phyloP scores from a whole-genome alignment of 2,113 vertebrate species.

The Butorides virescens region DNA sequence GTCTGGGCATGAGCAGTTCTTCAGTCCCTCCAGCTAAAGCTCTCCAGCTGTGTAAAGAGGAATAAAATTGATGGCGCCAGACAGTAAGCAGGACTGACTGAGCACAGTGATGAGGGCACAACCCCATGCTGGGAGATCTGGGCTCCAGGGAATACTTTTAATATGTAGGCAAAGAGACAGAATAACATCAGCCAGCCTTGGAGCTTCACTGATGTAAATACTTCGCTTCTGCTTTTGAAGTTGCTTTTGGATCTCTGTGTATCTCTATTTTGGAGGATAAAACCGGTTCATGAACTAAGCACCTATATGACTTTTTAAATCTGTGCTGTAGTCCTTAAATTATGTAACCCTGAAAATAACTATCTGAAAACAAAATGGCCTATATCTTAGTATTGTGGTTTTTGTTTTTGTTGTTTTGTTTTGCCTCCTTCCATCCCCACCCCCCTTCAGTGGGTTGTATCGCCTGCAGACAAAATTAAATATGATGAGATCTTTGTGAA shows the following conservation, averaged over 20 bases:
- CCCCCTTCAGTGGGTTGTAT: constrained; percentile 88
- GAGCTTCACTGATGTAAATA: neutral
- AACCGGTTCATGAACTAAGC: neutral
- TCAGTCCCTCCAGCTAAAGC: neutral
- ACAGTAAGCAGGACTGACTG: neutral
- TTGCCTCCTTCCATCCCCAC: neutral
- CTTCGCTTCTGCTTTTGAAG: neutral
- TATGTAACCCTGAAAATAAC: neutral
- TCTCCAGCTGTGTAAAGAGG: neutral
- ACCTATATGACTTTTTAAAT: neutral
- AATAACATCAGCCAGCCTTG: neutral
- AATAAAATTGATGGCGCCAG: neutral
- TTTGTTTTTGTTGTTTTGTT: neutral
- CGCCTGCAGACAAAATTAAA: constrained; percentile 89
- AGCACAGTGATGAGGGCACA: neutral
- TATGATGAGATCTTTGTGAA: constrained; percentile 94
- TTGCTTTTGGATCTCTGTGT: neutral
- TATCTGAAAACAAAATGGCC: neutral
- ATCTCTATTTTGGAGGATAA: neutral
- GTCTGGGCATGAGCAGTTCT: neutral
- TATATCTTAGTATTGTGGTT: neutral
- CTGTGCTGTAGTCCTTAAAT: neutral
- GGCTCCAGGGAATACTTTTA: neutral
- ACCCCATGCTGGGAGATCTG: neutral
- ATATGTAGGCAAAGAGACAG: neutral